Percentiles rank a stretch among this genome's conserved stretches.
These are phyloP conservation scores for Paedocypris sp. DNA, from an alignment of 2,113 vertebrate genomes.

Conservation along the genomic window DNA sequence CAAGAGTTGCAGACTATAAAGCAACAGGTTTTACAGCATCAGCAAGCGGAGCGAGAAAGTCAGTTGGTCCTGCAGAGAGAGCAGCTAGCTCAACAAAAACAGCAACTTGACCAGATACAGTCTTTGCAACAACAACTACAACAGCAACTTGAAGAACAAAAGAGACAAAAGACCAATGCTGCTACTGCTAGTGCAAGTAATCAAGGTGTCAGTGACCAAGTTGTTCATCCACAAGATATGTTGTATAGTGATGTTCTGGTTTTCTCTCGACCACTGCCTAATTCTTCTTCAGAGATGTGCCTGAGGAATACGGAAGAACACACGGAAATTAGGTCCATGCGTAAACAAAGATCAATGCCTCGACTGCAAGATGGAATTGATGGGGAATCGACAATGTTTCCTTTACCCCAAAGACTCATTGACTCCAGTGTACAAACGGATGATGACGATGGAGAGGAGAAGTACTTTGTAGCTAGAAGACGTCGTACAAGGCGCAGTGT, in stretches of 20 bases:
- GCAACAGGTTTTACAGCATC: constrained; percentile 91
- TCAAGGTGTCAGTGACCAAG: constrained; percentile 44
- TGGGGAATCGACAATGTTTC: constrained; percentile 60
- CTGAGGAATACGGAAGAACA: constrained; percentile 73
- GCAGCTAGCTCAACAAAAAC: constrained; percentile 90
- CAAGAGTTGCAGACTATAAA: constrained; percentile 96
- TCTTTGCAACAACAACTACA: constrained; percentile 93
- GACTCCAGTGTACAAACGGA: constrained; percentile 95
- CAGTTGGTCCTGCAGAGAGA: constrained; percentile 88
- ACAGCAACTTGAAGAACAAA: constrained; percentile 92
- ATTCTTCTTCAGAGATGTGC: constrained; percentile 85
- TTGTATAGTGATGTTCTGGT: constrained; percentile 58
- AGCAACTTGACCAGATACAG: constrained; percentile 95
- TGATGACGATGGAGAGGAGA: constrained; percentile 84
- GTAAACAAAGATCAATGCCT: constrained; percentile 91
- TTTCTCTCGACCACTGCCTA: constrained; percentile 69
- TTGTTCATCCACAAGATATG: constrained; percentile 58
- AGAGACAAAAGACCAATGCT: constrained; percentile 71
- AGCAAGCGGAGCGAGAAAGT: constrained; percentile 87
- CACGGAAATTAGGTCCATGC: constrained; percentile 70
- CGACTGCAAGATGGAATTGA: constrained; percentile 76
- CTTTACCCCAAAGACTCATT: constrained; percentile 66
- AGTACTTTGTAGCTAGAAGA: constrained; percentile 74
- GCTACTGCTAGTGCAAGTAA: constrained; percentile 55
- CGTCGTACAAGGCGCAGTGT: constrained; percentile 75